These are phyloP conservation scores for Falco concolor DNA, from an alignment of 2,797 vertebrate genomes.

Conservation along the genomic window DNA sequence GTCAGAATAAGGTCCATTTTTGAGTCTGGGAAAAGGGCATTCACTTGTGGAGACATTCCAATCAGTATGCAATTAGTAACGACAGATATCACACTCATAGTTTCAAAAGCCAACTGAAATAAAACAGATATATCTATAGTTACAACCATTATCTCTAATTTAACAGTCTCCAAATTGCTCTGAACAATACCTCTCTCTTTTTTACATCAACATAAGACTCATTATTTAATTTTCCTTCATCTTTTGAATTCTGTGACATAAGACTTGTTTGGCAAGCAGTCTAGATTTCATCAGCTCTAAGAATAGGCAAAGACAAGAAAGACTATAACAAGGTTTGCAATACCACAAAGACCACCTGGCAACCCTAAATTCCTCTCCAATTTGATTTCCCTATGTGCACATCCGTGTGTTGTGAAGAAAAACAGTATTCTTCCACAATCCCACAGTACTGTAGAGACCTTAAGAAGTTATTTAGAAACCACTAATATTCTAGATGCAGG, in stretches of 20 bases:
- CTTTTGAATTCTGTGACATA: background rate
- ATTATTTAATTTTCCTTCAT: background rate
- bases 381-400: background rate
- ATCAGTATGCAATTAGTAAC: conserved; percentile 95
- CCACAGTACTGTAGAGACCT: background rate
- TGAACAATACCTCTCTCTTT: background rate
- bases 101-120: conserved; percentile 92
- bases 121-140: background rate
- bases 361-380: background rate
- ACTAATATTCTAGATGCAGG: background rate
- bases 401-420: background rate
- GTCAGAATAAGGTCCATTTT: conserved; percentile 86
- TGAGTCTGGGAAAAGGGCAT: conserved; percentile 83
- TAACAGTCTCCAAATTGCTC: background rate
- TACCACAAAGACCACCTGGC: background rate
- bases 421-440: background rate
- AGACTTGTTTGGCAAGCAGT: background rate
- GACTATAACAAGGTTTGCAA: background rate
- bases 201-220: background rate
- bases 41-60: conserved; percentile 92
- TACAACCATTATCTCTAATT: background rate
- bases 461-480: background rate
- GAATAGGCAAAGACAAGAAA: background rate
- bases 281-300: background rate
- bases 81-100: conserved; percentile 93